phyloP scores from a whole-genome alignment of 2,888 invertebrate species.

The Gerris lacustris region DNA sequence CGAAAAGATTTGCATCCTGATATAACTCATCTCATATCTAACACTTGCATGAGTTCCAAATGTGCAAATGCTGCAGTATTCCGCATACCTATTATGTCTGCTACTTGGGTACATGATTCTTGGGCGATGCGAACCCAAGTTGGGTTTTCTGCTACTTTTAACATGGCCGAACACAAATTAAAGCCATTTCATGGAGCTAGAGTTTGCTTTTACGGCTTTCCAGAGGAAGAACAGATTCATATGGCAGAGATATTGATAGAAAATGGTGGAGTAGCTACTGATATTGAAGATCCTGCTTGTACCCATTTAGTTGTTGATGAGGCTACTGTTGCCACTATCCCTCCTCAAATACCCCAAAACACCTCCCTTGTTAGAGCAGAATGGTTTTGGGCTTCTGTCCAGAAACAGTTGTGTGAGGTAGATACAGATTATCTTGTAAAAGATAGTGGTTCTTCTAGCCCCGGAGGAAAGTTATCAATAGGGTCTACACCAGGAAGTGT shows the following conservation, averaged over 20 bases:
- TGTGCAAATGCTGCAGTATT: conserved; percentile 87
- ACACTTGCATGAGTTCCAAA: conserved; percentile 78
- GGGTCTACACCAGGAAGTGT: conserved; percentile 24
- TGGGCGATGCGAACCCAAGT: conserved; percentile 70
- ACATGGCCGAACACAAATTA: conserved; percentile 55
- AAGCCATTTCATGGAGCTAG: conserved; percentile 78
- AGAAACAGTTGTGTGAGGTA: conserved; percentile 84
- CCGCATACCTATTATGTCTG: conserved; percentile 74
- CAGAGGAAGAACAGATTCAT: conserved; percentile 76
- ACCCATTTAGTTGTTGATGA: conserved; percentile 88
- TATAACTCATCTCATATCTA: conserved; percentile 88
- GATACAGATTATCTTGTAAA: conserved; percentile 65
- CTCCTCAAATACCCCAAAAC: conserved; percentile 57
- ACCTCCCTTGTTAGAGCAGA: conserved; percentile 76
- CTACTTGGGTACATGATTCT: conserved; percentile 74
- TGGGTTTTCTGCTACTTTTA: conserved; percentile 48
- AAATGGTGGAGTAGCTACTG: conserved; percentile 71
- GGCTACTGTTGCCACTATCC: conserved; percentile 54
- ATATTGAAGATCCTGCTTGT: conserved; percentile 67
- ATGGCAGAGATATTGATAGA: conserved; percentile 79
- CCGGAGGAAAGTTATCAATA: conserved; percentile 18
- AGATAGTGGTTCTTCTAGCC: conserved; percentile 1
- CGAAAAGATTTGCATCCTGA: conserved; percentile 77
- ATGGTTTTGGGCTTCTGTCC: conserved; percentile 98
- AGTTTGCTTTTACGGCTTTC: conserved; percentile 81